Evolutionary conservation across 1,140 invertebrate genomes (phyloP), one percentile per base, ranked within the genome.

Genomic region (Anastatus disparis): DNA sequence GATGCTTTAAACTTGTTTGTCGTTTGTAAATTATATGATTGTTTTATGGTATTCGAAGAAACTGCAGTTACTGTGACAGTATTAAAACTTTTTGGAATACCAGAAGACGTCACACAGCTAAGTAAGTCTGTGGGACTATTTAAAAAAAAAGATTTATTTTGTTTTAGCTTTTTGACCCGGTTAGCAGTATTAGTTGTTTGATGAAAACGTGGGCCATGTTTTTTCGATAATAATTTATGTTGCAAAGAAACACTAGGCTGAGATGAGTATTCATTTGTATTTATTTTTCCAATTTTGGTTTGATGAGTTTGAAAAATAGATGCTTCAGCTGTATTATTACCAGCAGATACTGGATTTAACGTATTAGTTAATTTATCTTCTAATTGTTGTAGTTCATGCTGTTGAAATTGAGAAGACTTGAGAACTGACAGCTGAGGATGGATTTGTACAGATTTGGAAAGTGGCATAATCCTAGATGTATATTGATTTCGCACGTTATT

Each of bases 141-240:
- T n/a, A 13, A 1, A 8, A 17, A 22, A 20, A 44, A 24, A 22
- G 13, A 1, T 15, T 29, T 42, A 22, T 10, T 20, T n/a, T 15
- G 52, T 35, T 66, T 56, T 12, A 24, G 40, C 17, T 44, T 66
- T 22, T 24, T 27, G 10, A 71, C 0, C 70, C 52, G 29, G 31
- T 69, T 3, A 62, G 24, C 24, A 38, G 26, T 17, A 29, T 31
- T 20, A 46, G 26, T 7, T 6, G 42, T n/a, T 46, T 42, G 31
- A 29, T 44, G 40, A 3, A 50, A 22, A 12, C 74, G 78, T 2
- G 76, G 58, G 13, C 73, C 74, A 7, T 84, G 82, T 2, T 85
- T 85, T 27, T 84, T 84, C 17, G 78, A 82, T 13, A 84, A 26
- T 2, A 85, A 55, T 56, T 83, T 83, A 50, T 84, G 82, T 40